Percentiles rank a stretch among this genome's conserved stretches.
Evolutionary conservation across 2,797 vertebrate genomes (phyloP).

Genomic region (Artibeus jamaicensis): DNA sequence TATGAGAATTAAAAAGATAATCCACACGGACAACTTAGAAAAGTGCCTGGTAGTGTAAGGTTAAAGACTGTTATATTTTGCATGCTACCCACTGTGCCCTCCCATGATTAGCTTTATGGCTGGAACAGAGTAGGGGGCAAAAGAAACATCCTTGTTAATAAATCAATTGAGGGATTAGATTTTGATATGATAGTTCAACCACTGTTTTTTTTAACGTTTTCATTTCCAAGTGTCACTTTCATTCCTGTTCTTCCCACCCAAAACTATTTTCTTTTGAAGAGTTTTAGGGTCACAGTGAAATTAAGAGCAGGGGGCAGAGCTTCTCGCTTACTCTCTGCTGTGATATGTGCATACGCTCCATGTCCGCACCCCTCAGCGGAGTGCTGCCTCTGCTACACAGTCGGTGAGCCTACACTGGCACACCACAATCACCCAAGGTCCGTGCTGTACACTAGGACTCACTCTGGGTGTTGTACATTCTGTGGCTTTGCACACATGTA

Average conservation of each 20-base stretch:
- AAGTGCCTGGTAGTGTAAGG: neutral
- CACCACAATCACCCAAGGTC: neutral
- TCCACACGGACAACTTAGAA: neutral
- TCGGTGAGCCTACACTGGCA: neutral
- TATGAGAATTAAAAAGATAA: neutral
- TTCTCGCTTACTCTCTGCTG: neutral
- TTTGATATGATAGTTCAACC: neutral
- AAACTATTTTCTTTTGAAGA: neutral
- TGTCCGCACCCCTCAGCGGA: neutral
- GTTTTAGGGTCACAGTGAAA: neutral
- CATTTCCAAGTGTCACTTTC: neutral
- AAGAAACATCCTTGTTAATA: neutral
- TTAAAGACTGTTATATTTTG: neutral
- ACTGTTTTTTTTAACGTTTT: neutral
- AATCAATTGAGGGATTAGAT: neutral
- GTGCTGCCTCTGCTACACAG: neutral
- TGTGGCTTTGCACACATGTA: neutral
- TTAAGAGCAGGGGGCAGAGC: neutral
- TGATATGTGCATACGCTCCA: too few species aligned
- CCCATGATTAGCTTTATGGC: neutral
- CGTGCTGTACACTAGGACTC: neutral
- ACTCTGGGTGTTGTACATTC: neutral
- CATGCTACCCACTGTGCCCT: rapidly evolving
- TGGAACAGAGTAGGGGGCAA: neutral
- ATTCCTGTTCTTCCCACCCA: neutral